Percentiles rank a stretch among this genome's conserved stretches.
Conservation (phyloP, 2,888 invertebrate species). For the Cheilosia variabilis region DNA sequence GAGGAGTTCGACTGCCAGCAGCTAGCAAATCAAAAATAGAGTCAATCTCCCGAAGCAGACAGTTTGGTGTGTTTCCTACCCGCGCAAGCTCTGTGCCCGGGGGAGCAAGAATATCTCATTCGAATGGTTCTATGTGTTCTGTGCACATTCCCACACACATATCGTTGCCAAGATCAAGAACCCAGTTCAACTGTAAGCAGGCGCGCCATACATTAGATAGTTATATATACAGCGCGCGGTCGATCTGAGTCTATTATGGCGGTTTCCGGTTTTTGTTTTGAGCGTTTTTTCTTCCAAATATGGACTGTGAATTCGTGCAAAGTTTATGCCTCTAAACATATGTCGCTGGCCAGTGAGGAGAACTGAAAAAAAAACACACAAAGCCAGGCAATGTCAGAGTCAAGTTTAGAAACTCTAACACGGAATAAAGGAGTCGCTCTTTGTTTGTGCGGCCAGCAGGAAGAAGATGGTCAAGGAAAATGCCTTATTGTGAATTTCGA, state of each 20-base stretch:
- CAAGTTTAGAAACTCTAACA: slow-evolving; percentile 47
- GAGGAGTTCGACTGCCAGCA: slow-evolving; percentile 11
- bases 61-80: no score
- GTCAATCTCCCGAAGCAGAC: slow-evolving; percentile 31
- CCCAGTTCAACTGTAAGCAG: slow-evolving; percentile 37
- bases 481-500: not conserved
- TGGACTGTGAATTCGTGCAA: slow-evolving; percentile 58
- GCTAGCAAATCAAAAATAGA: slow-evolving; percentile 70
- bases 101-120: slow-evolving; percentile 6
- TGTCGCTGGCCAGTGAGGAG: slow-evolving; percentile 20
- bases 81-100: slow-evolving; percentile 20
- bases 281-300: slow-evolving; percentile 56
- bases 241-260: slow-evolving; percentile 51
- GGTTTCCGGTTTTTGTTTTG: slow-evolving; percentile 62
- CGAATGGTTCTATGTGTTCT: slow-evolving; percentile 1
- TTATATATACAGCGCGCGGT: not conserved
- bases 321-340: slow-evolving; percentile 36
- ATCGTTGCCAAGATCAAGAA: slow-evolving; percentile 64
- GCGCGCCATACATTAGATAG: slow-evolving; percentile 13
- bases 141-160: slow-evolving; percentile 29
- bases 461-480: slow-evolving; percentile 33
- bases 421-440: slow-evolving; percentile 28
- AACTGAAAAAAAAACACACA: slow-evolving; percentile 26
- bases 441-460: slow-evolving; percentile 13
- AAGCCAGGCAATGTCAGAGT: slow-evolving; percentile 61